These are phyloP conservation scores for Spilogale gracilis DNA, from an alignment of 2,113 vertebrate species.

Conservation along the genomic window DNA sequence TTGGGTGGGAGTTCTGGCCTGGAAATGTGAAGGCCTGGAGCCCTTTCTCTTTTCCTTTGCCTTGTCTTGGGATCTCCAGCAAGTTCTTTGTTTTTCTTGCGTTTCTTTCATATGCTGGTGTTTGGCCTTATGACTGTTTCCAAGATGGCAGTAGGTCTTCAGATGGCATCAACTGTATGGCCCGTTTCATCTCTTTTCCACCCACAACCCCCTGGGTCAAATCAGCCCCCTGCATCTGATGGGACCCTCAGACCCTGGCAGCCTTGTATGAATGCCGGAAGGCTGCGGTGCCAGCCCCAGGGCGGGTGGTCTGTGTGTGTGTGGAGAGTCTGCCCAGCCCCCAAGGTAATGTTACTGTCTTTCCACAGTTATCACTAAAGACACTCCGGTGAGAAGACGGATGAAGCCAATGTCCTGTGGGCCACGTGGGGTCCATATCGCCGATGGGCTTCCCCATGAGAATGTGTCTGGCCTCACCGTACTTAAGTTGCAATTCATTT, in stretches of 20 bases:
- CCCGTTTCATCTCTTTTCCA: background rate
- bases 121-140: background rate
- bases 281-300: accelerated
- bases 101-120: background rate
- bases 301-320: background rate
- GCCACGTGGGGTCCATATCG: background rate
- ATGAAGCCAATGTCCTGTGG: conserved; percentile 84
- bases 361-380: conserved; percentile 89
- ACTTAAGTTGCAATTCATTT: background rate
- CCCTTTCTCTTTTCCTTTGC: background rate
- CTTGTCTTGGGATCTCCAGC: background rate
- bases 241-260: too few relatives aligned
- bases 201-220: background rate
- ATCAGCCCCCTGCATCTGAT: background rate
- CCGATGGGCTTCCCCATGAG: background rate
- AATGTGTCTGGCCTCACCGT: background rate
- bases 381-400: conserved; percentile 89
- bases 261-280: background rate
- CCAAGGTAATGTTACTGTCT: background rate
- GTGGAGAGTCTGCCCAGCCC: background rate
- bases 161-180: background rate
- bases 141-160: background rate
- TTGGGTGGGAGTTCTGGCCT: background rate
- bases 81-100: background rate
- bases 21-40: background rate